These are phyloP conservation scores for Marmota monax DNA, from an alignment of 2,113 vertebrate genomes.

Conservation along the genomic window DNA sequence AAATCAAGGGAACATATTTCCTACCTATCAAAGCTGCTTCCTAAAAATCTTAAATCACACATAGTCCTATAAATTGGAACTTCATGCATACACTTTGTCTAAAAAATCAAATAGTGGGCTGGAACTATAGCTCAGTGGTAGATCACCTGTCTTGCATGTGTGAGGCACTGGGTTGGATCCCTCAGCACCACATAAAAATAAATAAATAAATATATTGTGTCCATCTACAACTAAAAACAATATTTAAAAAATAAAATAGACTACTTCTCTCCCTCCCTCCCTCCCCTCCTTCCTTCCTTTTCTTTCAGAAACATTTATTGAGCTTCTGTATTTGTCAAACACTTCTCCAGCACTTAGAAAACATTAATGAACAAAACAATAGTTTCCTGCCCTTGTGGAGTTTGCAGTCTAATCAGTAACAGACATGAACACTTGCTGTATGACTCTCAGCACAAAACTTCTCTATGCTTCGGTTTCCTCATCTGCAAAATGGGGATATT, in stretches of 20 bases:
- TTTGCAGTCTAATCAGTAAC: not conserved
- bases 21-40: not conserved
- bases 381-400: not conserved
- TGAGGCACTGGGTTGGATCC: too few species aligned
- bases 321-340: not conserved
- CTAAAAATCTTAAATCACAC: not conserved
- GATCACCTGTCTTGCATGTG: too few species aligned
- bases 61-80: not conserved
- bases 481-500: not conserved
- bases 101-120: not conserved
- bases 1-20: slow-evolving; percentile 22
- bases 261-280: too few species aligned
- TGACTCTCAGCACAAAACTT: not conserved
- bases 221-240: too few species aligned
- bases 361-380: not conserved
- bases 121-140: too few species aligned
- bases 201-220: too few species aligned
- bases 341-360: not conserved
- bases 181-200: too few species aligned
- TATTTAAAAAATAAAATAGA: not conserved
- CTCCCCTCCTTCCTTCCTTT: not conserved
- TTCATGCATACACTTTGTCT: not conserved
- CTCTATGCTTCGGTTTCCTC: not conserved
- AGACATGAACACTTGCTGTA: not conserved
- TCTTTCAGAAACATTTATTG: not conserved